phyloP scores from a whole-genome alignment of 2,888 invertebrate species.

The Hirtodrosophila confusa region DNA sequence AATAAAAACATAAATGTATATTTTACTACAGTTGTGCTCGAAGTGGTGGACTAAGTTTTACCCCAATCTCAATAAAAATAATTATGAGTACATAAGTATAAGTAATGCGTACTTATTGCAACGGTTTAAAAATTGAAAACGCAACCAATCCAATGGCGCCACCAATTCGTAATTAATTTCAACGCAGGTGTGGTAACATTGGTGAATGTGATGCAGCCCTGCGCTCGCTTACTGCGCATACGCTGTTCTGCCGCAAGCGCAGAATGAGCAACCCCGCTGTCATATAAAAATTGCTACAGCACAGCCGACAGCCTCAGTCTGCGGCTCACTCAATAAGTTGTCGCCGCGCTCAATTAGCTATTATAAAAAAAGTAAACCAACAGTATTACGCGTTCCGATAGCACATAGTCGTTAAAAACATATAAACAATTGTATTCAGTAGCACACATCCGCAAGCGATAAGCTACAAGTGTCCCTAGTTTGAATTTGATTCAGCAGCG shows the following conservation, averaged over 20 bases:
- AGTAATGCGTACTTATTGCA: too few relatives aligned
- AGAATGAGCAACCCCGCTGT: conserved; percentile 29
- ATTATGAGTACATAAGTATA: too few relatives aligned
- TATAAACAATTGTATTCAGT: conserved; percentile 16
- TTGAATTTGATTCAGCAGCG: conserved; percentile 1
- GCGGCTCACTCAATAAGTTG: conserved; percentile 58
- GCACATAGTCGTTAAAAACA: conserved; percentile 8
- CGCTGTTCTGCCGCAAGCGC: conserved; percentile 27
- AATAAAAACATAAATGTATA: too few relatives aligned
- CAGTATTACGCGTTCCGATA: conserved; percentile 60
- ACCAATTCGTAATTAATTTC: conserved; percentile 3
- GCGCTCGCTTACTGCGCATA: conserved; percentile 27
- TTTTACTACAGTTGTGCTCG: too few relatives aligned
- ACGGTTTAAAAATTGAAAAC: too few relatives aligned
- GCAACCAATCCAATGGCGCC: conserved; percentile 23
- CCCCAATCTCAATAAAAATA: too few relatives aligned
- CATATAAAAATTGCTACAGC: conserved; percentile 68
- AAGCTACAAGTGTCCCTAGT: conserved; percentile 65
- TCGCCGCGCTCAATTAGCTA: conserved; percentile 48
- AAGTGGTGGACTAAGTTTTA: too few relatives aligned
- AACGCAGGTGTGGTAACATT: conserved; percentile 44
- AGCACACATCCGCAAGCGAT: conserved; percentile 40
- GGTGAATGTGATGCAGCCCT: conserved; percentile 39
- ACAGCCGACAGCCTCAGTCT: conserved; percentile 61
- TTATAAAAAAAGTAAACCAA: conserved; percentile 29